Percentiles rank a stretch among this genome's conserved stretches.
These are phyloP conservation scores for Abrostola triplasia DNA, from an alignment of 2,888 invertebrate species.

Conservation along the genomic window DNA sequence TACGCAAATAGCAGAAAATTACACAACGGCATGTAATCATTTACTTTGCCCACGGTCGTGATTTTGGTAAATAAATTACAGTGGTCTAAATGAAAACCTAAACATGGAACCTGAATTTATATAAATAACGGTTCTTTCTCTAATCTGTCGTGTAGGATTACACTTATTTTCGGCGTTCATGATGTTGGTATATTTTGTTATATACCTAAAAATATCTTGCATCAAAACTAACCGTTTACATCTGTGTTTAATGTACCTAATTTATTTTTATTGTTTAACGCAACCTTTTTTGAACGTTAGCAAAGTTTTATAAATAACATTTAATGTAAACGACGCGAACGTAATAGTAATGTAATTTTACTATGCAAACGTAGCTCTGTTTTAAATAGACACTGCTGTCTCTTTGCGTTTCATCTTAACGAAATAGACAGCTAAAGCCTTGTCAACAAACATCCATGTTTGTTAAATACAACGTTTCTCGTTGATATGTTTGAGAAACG, in stretches of 20 bases:
- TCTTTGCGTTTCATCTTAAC: not conserved
- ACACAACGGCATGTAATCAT: slow-evolving; percentile 17
- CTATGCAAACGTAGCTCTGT: not conserved
- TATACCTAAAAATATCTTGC: no score
- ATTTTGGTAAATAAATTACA: slow-evolving; percentile 33
- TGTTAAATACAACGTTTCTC: not conserved
- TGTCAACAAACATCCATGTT: not conserved
- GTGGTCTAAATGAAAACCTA: slow-evolving; percentile 43
- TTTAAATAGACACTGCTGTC: not conserved
- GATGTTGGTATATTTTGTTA: no score
- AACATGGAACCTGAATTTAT: slow-evolving; percentile 22
- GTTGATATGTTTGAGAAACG: not conserved
- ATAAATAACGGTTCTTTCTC: slow-evolving; percentile 40
- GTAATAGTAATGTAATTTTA: no score
- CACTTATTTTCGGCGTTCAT: slow-evolving; percentile 31
- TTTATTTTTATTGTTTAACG: no score
- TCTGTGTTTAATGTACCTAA: no score
- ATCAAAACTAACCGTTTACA: no score
- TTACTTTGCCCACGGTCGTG: slow-evolving; percentile 18
- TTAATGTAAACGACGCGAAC: no score
- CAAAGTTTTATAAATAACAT: no score
- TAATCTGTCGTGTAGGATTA: slow-evolving; percentile 45
- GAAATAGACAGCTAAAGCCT: not conserved
- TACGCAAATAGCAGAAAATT: slow-evolving; percentile 28
- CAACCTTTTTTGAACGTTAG: no score